Evolutionary conservation across 2,888 invertebrate genomes (phyloP), one percentile per base, ranked within the genome.

Genomic region (Altica lythri): DNA sequence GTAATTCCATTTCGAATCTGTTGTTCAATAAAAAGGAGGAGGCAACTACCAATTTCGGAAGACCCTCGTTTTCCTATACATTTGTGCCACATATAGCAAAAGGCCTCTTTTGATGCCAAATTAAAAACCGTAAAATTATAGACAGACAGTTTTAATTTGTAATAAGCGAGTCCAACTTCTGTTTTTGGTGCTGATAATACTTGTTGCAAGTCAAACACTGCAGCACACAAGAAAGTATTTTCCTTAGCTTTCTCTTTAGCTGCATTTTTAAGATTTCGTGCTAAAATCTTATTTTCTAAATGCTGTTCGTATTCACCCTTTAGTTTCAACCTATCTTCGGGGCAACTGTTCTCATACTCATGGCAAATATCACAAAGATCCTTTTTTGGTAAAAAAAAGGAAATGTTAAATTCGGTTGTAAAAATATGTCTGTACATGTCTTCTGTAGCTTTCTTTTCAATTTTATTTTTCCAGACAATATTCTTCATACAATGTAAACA

Each of bases 391-490:
- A n/a, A n/a, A 46, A 64, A 62, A 60, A 67, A 67, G 2, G 61
- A 66, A 12, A 62, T 51, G 34, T 68, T 68, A 47, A 60, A 69
- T 47, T 66, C 61, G n/a, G n/a, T n/a, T n/a, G n/a, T n/a, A n/a
- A n/a, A n/a, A n/a, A n/a, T n/a, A n/a, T n/a, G n/a, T n/a, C n/a
- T n/a, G n/a, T n/a, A n/a, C n/a, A n/a, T n/a, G n/a, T n/a, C n/a
- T n/a, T n/a, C n/a, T n/a, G n/a, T n/a, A n/a, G n/a, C n/a, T n/a
- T n/a, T n/a, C n/a, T n/a, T n/a, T n/a, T n/a, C n/a, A n/a, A n/a
- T n/a, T n/a, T n/a, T n/a, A n/a, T n/a, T n/a, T n/a, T n/a, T n/a
- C n/a, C n/a, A n/a, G n/a, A n/a, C n/a, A n/a, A n/a, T n/a, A n/a
- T n/a, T n/a, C n/a, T n/a, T n/a, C n/a, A n/a, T n/a, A n/a, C n/a